Evolutionary conservation across 2,113 vertebrate species (phyloP), one percentile per base, ranked within the genome.

Genomic region (Boulengeromyrus knoepffleri): DNA sequence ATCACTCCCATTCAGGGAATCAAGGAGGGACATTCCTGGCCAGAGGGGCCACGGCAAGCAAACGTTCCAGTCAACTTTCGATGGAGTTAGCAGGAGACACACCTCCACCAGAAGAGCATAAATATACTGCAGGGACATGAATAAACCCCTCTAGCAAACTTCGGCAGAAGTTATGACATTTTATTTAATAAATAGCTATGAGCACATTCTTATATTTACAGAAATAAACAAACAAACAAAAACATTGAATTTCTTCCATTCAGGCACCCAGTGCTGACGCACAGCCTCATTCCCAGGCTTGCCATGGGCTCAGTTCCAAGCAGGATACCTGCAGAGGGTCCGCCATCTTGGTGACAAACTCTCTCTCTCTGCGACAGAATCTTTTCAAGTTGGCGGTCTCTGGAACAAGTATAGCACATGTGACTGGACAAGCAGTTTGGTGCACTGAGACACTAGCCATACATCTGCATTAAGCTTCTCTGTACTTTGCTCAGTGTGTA

Each of bases 261-360:
- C 47, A 49, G 24, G n/a, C 3, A 31, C 47, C 6, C 24, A 52
- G 6, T 15, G 27, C 47, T 52, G 5, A 42, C 9, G 53, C 62
- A 52, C 10, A 87, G 84, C 52, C 42, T 88, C 89, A 89, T 9
- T 31, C 24, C 36, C n/a, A 85, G 89, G 12, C n/a, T 45, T 90
- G 86, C 66, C 46, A 47, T 2, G 88, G 87, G 19, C 77, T 58
- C 70, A 90, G 90, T 45, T 85, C 85, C 7, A 74, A 85, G 80
- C 91, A 92, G 85, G 27, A 87, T 49, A 96, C 93, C 91, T 95
- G 94, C 3, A 94, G 92, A 9, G 94, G 92, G 1, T 74, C 84
- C n/a, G 74, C 62, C 90, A 93, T 88, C 42, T 92, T 90, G 86
- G 94, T 96, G 90, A 94, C 5, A 89, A 95, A 96, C 88, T 95